These are phyloP conservation scores for Ophion ellenae DNA, from an alignment of 2,888 invertebrate species.

Conservation along the genomic window DNA sequence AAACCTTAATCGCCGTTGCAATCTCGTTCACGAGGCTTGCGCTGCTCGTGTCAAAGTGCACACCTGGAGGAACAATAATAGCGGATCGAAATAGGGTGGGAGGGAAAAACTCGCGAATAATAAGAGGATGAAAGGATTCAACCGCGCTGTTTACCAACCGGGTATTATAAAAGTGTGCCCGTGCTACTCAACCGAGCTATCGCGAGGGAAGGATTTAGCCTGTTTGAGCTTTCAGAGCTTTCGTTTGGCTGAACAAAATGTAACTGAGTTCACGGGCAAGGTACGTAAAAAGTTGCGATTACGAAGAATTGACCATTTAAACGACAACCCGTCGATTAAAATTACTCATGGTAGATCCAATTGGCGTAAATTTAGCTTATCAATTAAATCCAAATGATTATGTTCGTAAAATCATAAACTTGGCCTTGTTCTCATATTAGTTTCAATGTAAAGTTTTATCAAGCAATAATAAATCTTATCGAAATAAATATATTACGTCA, in stretches of 20 bases:
- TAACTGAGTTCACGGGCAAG: neutral
- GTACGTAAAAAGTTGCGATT: too few relatives aligned
- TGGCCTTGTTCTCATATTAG: too few relatives aligned
- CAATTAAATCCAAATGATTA: too few relatives aligned
- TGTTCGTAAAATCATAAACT: too few relatives aligned
- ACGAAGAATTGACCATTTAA: too few relatives aligned
- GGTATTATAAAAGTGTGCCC: conserved; percentile 27
- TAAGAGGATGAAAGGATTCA: conserved; percentile 33
- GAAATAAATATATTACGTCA: too few relatives aligned
- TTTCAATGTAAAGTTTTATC: too few relatives aligned
- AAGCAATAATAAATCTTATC: too few relatives aligned
- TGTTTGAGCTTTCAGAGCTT: conserved; percentile 41
- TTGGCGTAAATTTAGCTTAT: too few relatives aligned
- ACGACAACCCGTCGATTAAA: too few relatives aligned
- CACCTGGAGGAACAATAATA: conserved; percentile 85
- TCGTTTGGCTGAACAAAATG: conserved; percentile 14
- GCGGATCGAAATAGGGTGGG: neutral
- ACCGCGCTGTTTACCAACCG: conserved; percentile 10
- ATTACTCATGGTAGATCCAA: too few relatives aligned
- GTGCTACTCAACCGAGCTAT: conserved; percentile 16
- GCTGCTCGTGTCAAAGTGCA: conserved; percentile 95
- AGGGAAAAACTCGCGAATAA: conserved; percentile 11
- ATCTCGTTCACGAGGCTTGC: conserved; percentile 93
- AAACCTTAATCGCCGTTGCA: conserved; percentile 95
- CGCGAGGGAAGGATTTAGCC: conserved; percentile 23